Conservation (phyloP, 64 coral and sea anemone genomes). For the Montipora efflorescens region DNA sequence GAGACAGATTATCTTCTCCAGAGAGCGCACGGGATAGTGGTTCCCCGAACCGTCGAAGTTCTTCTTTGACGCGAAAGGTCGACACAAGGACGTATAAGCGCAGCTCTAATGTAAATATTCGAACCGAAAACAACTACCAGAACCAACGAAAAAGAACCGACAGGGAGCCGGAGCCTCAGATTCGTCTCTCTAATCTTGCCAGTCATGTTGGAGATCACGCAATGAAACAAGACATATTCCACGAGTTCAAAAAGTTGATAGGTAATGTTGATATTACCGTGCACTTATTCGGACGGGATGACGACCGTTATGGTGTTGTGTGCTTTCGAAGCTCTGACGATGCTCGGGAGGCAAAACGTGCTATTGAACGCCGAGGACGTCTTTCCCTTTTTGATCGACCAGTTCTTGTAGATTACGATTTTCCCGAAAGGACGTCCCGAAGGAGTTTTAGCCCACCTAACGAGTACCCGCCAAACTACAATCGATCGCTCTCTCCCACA, state of each 20-base stretch:
- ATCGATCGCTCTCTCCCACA: slow-evolving; percentile 70
- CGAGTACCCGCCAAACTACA: slow-evolving; percentile 74
- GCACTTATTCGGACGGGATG: slow-evolving; percentile 90
- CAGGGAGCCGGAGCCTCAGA: slow-evolving; percentile 84
- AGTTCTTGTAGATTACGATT: slow-evolving; percentile 87
- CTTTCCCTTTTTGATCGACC: slow-evolving; percentile 86
- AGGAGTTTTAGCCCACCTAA: slow-evolving; percentile 80
- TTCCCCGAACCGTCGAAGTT: slow-evolving; percentile 94
- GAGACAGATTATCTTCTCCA: slow-evolving; percentile 92
- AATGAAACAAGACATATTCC: slow-evolving; percentile 91
- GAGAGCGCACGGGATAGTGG: slow-evolving; percentile 92
- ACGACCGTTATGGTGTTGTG: slow-evolving; percentile 96
- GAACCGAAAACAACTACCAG: slow-evolving; percentile 91
- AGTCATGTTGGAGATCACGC: slow-evolving; percentile 84
- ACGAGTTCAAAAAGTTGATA: slow-evolving; percentile 97
- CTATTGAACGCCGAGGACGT: slow-evolving; percentile 89
- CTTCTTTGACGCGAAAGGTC: slow-evolving; percentile 91
- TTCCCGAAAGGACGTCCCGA: slow-evolving; percentile 76
- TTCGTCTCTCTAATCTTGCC: slow-evolving; percentile 94
- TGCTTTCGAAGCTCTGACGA: slow-evolving; percentile 97
- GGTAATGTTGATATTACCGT: slow-evolving; percentile 89
- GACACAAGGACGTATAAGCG: slow-evolving; percentile 98
- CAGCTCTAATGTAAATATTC: slow-evolving; percentile 86
- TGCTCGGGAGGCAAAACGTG: slow-evolving; percentile 87
- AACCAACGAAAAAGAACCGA: slow-evolving; percentile 89